A percentile compares a stretch with the other conserved stretches of the same genome.
Conservation (phyloP, 2,888 invertebrate genomes). For the Pristionchus arcanus region DNA sequence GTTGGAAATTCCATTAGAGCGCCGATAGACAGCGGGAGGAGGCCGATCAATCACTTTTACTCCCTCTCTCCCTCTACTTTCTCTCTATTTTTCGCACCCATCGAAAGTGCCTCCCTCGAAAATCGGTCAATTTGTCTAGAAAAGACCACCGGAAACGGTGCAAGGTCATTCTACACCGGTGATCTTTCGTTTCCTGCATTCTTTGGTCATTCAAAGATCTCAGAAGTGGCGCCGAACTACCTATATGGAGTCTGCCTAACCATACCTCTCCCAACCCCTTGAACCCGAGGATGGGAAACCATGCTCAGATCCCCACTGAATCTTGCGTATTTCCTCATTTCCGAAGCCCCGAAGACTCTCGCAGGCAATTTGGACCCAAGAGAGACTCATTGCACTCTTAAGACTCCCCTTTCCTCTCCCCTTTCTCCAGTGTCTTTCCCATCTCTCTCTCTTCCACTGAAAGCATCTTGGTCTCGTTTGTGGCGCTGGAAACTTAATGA, state of each 20-base stretch:
- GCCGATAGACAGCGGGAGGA: not conserved
- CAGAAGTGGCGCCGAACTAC: too few relatives aligned
- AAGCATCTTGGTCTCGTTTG: constrained; percentile 9
- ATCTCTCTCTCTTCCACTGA: not conserved
- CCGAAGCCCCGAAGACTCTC: not conserved
- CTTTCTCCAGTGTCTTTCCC: not conserved
- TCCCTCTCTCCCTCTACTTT: not conserved
- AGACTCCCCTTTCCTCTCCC: not conserved
- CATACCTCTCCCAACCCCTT: not conserved
- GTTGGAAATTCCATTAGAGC: not conserved
- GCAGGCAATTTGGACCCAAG: constrained; percentile 4
- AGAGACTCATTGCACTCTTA: constrained; percentile 42
- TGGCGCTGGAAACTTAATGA: constrained; percentile 23
- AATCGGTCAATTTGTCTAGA: not conserved
- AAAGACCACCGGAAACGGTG: not conserved
- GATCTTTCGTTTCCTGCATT: not conserved
- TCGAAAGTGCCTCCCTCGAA: not conserved
- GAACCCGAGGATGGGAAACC: not conserved
- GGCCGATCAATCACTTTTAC: constrained; percentile 33
- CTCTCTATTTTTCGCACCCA: not conserved
- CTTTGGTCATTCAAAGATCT: not conserved
- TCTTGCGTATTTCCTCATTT: not conserved
- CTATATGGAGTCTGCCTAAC: not conserved
- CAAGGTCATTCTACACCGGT: not conserved
- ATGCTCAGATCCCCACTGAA: not conserved